These are phyloP conservation scores for Motacilla tschutschensis DNA, from an alignment of 2,113 vertebrate species.

Conservation along the genomic window DNA sequence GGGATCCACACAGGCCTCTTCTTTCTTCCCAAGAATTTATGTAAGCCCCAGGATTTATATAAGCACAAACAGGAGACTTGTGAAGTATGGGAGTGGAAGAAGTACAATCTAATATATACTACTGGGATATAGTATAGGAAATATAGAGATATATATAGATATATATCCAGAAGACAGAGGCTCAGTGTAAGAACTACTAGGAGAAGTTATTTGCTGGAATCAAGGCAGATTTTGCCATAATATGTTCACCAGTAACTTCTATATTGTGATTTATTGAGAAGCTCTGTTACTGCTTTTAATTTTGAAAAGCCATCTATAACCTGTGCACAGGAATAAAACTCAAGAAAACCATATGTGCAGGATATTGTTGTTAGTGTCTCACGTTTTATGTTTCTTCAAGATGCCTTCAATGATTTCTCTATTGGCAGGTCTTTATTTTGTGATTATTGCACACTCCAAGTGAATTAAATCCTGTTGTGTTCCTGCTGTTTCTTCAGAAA, in stretches of 20 bases:
- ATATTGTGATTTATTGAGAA: conserved; percentile 30
- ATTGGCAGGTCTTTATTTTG: neutral
- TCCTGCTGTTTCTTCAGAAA: conserved; percentile 5
- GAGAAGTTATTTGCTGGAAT: conserved; percentile 20
- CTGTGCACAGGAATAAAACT: conserved; percentile 1
- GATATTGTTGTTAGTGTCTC: conserved; percentile 7
- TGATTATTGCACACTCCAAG: neutral
- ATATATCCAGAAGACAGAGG: neutral
- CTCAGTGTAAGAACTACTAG: neutral
- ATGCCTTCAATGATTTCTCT: neutral
- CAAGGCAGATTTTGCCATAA: conserved; percentile 35
- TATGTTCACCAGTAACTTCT: neutral
- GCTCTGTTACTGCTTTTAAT: conserved; percentile 43
- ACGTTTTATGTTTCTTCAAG: neutral
- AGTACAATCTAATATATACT: neutral
- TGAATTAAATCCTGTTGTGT: conserved; percentile 11
- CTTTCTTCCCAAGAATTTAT: neutral
- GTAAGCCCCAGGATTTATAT: neutral
- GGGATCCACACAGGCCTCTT: neutral
- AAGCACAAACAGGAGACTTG: neutral
- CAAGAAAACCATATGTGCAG: conserved; percentile 28
- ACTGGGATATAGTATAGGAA: neutral
- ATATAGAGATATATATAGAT: neutral
- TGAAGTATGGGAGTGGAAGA: neutral
- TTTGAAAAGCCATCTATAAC: conserved; percentile 42